Evolutionary conservation across 2,113 vertebrate genomes (phyloP), one percentile per base, ranked within the genome.

Genomic region (Canis aureus): DNA sequence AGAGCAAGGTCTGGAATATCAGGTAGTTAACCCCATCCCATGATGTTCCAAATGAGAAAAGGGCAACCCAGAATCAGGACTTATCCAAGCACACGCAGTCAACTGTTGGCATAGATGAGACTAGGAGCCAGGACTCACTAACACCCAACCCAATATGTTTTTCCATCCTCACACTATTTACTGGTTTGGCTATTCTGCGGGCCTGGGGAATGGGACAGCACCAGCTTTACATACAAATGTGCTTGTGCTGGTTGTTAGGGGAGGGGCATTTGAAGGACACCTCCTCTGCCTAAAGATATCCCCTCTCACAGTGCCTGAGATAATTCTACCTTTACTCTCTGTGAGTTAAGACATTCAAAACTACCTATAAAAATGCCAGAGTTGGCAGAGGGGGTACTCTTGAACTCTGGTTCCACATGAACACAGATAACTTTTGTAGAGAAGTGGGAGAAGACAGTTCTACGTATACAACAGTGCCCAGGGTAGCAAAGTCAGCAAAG

Each of bases 281-380:
- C 17, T 96, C n/a, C 10, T 89, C 55, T 91, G 38, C 51, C 53
- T 71, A 66, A 55, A 89, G 0, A 57, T 66, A 71, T 29, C 4
- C 78, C n/a, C 1, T 97, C 76, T 89, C 60, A 78, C 17, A 79
- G 64, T 89, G 16, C 17, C 32, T 95, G 49, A 67, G 69, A 62
- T 92, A 83, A 43, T 85, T 96, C 69, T 69, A 73, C n/a, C 57
- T 83, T 89, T 80, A 88, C 25, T 62, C 59, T 23, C 17, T 66
- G 5, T 64, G 67, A 94, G 49, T 93, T 93, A 97, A 91, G 49
- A 91, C 66, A 57, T 22, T 93, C 32, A 84, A 89, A 89, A 38
- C 86, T 96, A 20, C 32, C 62, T 81, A 35, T 95, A 94, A 89
- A 95, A 49, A 90, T 88, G 71, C 13, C 91, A 94, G 13, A 79